Conservation (phyloP, 2,113 vertebrate genomes). For the Colius striatus region DNA sequence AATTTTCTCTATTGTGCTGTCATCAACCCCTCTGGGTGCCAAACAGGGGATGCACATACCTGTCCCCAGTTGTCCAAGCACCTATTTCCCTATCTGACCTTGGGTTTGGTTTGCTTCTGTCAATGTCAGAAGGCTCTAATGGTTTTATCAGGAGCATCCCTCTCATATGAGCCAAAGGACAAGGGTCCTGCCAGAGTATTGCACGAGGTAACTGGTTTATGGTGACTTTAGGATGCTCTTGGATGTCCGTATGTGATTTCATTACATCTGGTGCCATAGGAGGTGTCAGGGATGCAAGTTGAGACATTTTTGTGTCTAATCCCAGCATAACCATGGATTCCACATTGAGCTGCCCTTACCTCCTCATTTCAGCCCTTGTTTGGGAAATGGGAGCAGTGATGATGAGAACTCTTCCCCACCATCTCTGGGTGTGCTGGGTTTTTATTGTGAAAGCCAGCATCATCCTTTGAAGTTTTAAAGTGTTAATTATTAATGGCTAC, state of each 20-base stretch:
- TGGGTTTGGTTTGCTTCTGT: background rate
- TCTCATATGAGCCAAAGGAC: background rate
- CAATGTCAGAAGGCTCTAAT: background rate
- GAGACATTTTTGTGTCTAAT: background rate
- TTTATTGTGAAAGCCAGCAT: background rate
- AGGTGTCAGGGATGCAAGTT: background rate
- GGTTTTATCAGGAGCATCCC: background rate
- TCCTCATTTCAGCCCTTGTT: background rate
- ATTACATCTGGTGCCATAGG: background rate
- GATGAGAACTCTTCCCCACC: background rate
- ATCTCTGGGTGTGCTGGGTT: background rate
- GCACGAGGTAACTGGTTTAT: background rate
- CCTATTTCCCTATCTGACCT: background rate
- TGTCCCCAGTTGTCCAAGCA: background rate
- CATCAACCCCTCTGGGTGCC: background rate
- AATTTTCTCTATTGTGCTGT: rapidly evolving
- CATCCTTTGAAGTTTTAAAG: background rate
- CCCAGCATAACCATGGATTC: rapidly evolving
- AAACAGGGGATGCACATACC: rapidly evolving
- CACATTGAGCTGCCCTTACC: background rate
- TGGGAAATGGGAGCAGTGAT: background rate
- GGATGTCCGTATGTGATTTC: background rate
- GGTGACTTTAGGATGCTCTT: background rate
- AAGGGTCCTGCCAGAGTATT: background rate
- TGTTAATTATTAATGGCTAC: conserved; percentile 11